These are phyloP conservation scores for Drosophila bunnanda DNA, from an alignment of 2,888 invertebrate genomes.

Conservation along the genomic window DNA sequence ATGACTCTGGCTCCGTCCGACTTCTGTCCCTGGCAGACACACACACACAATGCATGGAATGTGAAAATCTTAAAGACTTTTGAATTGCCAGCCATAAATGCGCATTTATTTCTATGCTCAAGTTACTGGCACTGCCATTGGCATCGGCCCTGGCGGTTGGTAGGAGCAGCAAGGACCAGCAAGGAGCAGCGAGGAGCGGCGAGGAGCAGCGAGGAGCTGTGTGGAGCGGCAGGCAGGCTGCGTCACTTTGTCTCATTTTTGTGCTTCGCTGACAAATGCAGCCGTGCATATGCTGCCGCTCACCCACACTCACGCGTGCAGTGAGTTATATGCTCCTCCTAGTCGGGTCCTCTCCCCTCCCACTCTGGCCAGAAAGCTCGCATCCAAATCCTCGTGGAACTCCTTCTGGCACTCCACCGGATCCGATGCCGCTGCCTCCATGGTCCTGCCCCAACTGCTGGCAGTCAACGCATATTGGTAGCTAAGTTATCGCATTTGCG, in stretches of 20 bases:
- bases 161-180: conserved; percentile 11
- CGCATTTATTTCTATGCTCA: conserved; percentile 80
- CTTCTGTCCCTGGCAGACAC: conserved; percentile 60
- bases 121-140: conserved; percentile 55
- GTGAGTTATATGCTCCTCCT: conserved; percentile 71
- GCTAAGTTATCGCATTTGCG: conserved; percentile 81
- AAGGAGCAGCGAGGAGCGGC: conserved; percentile 18
- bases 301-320: conserved; percentile 50
- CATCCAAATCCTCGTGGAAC: conserved; percentile 19
- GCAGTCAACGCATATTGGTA: conserved; percentile 81
- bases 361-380: not conserved
- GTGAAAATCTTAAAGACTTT: conserved; percentile 80
- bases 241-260: conserved; percentile 80
- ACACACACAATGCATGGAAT: conserved; percentile 74
- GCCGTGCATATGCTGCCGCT: conserved; percentile 73
- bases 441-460: conserved; percentile 23
- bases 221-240: conserved; percentile 56
- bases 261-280: conserved; percentile 81
- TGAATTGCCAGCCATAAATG: conserved; percentile 80
- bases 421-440: conserved; percentile 9
- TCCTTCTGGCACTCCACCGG: conserved; percentile 9
- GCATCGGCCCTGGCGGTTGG: not conserved
- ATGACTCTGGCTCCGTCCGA: conserved; percentile 60
- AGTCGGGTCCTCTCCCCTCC: not conserved
- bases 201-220: not conserved